These are phyloP conservation scores for Neosilurus mollespiculum DNA, from an alignment of 2,797 vertebrate species.

Conservation along the genomic window DNA sequence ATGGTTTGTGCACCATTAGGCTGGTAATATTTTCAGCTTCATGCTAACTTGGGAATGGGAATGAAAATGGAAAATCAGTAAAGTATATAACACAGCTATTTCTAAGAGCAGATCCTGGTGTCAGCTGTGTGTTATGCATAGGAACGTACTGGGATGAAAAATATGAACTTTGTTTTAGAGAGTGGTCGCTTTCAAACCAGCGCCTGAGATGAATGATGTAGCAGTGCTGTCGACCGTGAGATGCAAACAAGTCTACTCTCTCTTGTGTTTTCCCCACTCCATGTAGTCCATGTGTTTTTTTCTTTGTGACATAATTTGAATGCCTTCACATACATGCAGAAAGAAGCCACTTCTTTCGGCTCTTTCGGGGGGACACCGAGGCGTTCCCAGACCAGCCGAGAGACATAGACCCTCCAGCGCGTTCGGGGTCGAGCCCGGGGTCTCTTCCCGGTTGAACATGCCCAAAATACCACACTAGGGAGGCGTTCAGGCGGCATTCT, in stretches of 20 bases:
- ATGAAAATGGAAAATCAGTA: background rate
- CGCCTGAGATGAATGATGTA: background rate
- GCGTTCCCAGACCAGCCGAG: too few relatives aligned
- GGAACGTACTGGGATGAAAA: background rate
- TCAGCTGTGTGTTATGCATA: background rate
- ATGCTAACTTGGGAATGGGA: conserved; percentile 15
- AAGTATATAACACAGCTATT: background rate
- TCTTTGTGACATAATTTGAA: background rate
- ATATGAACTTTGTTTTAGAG: background rate
- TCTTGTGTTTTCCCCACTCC: background rate
- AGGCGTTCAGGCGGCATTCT: too few relatives aligned
- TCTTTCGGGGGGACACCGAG: too few relatives aligned
- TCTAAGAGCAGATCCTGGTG: background rate
- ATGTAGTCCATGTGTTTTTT: background rate
- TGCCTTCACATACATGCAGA: conserved; percentile 2
- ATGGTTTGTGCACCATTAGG: conserved; percentile 69
- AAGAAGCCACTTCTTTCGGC: background rate
- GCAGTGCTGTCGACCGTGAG: background rate
- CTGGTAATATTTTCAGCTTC: conserved; percentile 70
- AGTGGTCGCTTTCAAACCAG: background rate
- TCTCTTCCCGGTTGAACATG: too few relatives aligned
- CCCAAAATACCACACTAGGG: too few relatives aligned
- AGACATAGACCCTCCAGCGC: too few relatives aligned
- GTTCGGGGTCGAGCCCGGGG: too few relatives aligned
- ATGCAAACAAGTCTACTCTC: background rate